Conservation (phyloP, 2,113 vertebrate species). For the Myotis davidii region DNA sequence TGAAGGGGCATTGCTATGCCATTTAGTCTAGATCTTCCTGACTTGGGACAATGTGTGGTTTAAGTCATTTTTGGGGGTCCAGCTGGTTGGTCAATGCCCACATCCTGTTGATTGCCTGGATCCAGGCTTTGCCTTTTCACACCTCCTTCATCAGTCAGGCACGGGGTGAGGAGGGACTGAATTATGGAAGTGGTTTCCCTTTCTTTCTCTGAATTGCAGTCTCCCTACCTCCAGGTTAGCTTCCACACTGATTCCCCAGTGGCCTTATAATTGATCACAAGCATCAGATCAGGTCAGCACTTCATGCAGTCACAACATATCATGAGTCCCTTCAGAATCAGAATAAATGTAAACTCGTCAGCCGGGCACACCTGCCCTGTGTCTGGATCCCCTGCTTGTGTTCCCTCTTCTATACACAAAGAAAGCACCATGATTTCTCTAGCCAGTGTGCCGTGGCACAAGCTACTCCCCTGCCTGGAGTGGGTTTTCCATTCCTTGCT, state of each 20-base stretch:
- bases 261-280: background rate
- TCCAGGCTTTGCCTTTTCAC: background rate
- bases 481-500: background rate
- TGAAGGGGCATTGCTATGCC: rapidly evolving
- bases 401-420: rapidly evolving
- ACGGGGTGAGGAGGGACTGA: rapidly evolving
- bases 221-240: too few species aligned
- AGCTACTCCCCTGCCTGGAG: rapidly evolving
- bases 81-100: background rate
- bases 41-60: rapidly evolving
- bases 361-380: rapidly evolving
- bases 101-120: rapidly evolving
- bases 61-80: background rate
- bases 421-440: rapidly evolving
- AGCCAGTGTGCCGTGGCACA: rapidly evolving
- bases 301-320: rapidly evolving
- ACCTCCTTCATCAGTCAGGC: background rate
- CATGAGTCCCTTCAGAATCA: background rate
- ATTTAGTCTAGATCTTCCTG: rapidly evolving
- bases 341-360: rapidly evolving
- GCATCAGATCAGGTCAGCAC: background rate
- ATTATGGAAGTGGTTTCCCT: background rate
- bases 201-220: rapidly evolving
- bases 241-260: too few species aligned
- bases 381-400: background rate